Percentiles rank a stretch among this genome's conserved stretches.
Conservation (phyloP, 2,797 vertebrate species). For the Hydrocynus forskahlii region DNA sequence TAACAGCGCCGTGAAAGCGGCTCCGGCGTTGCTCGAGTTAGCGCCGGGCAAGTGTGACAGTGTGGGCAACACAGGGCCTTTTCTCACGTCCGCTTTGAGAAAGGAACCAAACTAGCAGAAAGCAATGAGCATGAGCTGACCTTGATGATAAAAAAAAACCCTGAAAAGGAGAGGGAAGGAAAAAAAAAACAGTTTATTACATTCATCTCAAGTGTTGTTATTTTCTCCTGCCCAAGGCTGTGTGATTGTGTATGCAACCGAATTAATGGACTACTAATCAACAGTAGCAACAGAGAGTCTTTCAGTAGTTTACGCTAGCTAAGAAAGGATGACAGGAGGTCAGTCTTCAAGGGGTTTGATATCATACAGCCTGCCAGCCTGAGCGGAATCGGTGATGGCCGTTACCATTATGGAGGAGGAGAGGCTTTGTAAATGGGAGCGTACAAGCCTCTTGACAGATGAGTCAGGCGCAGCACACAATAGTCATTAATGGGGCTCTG, state of each 20-base stretch:
- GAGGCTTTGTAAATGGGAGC: constrained; percentile 59
- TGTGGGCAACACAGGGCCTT: constrained; percentile 40
- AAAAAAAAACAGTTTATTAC: constrained; percentile 25
- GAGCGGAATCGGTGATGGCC: constrained; percentile 61
- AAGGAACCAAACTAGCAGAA: constrained; percentile 24
- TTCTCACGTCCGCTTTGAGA: constrained; percentile 33
- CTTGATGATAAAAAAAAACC: constrained; percentile 11
- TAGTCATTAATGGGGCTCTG: constrained; percentile 57
- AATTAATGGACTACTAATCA: constrained; percentile 63
- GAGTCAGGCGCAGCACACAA: constrained; percentile 55
- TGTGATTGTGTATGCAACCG: constrained; percentile 41
- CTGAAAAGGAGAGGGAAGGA: neutral
- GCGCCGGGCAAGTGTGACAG: constrained; percentile 20
- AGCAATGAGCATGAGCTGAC: constrained; percentile 19
- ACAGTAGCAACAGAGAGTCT: constrained; percentile 56
- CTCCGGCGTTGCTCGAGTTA: constrained; percentile 41
- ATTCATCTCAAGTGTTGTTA: constrained; percentile 45
- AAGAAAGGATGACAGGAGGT: constrained; percentile 63
- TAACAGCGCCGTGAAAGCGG: constrained; percentile 50
- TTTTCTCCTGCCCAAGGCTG: constrained; percentile 46
- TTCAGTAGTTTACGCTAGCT: constrained; percentile 52
- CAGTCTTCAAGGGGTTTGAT: constrained; percentile 61
- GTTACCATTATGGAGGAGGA: constrained; percentile 60
- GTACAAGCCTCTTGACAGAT: constrained; percentile 60
- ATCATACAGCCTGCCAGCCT: constrained; percentile 54